phyloP scores from a whole-genome alignment of 30 jellyfish, hydroid and myxozoan species.

The Clytia hemisphaerica region DNA sequence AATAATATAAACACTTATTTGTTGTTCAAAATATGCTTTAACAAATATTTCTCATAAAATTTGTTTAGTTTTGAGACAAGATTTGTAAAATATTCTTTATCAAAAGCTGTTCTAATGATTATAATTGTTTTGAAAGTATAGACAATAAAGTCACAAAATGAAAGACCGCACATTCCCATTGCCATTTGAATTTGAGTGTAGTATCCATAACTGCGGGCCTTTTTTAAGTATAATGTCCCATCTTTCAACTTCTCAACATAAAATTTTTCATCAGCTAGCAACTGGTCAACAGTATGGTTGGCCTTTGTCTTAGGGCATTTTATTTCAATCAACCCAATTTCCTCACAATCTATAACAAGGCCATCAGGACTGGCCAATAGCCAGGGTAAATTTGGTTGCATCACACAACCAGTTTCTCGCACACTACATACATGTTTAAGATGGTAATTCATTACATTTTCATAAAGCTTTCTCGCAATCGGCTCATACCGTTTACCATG shows the following conservation, averaged over 20 bases:
- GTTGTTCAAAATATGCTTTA: too few relatives aligned
- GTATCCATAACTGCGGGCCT: conserved; percentile 27
- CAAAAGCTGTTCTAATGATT: conserved; percentile 23
- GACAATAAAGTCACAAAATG: too few relatives aligned
- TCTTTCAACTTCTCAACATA: conserved; percentile 7
- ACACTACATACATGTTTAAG: conserved; percentile 5
- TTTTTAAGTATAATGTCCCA: conserved; percentile 16
- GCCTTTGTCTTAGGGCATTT: conserved; percentile 9
- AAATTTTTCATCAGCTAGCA: conserved; percentile 4
- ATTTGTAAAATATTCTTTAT: conserved; percentile 11
- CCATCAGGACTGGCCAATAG: not conserved
- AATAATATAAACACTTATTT: too few relatives aligned
- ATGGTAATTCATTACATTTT: conserved; percentile 17
- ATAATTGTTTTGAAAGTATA: conserved; percentile 36
- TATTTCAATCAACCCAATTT: not conserved
- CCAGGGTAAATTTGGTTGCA: conserved; percentile 42
- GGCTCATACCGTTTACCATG: conserved; percentile 35
- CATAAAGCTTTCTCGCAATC: conserved; percentile 30
- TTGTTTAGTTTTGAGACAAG: conserved; percentile 10
- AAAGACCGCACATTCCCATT: conserved; percentile 33
- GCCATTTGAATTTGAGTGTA: conserved; percentile 47
- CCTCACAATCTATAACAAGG: not conserved
- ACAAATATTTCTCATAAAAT: too few relatives aligned
- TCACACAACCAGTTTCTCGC: conserved; percentile 32
- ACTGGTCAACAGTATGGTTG: not conserved